Conservation (phyloP, 2,888 invertebrate species). For the Mactromeris polynyma region DNA sequence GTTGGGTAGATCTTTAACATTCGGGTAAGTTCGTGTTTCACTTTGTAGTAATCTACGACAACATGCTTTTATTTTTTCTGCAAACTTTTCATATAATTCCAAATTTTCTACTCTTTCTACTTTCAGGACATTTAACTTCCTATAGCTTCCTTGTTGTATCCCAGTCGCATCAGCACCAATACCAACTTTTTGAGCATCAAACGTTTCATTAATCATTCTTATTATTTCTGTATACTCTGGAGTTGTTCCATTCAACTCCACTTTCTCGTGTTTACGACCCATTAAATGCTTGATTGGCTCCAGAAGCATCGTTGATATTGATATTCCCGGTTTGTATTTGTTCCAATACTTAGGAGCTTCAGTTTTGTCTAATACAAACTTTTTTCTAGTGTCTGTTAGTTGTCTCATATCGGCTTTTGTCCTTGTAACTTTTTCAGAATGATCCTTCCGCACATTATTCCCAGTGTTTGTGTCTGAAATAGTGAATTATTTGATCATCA, state of each 20-base stretch:
- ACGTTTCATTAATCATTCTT: slow-evolving; percentile 68
- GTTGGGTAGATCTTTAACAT: slow-evolving; percentile 21
- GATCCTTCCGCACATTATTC: slow-evolving; percentile 36
- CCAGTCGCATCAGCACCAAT: slow-evolving; percentile 74
- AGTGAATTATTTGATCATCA: not conserved
- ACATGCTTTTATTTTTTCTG: slow-evolving; percentile 47
- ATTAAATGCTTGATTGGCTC: not conserved
- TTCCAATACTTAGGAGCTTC: slow-evolving; percentile 59
- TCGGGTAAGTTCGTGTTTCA: slow-evolving; percentile 4
- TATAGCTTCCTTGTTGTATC: slow-evolving; percentile 49
- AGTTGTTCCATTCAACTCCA: slow-evolving; percentile 20
- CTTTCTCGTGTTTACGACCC: slow-evolving; percentile 40
- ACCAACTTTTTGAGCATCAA: slow-evolving; percentile 65
- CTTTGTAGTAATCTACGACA: slow-evolving; percentile 54
- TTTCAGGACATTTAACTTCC: slow-evolving; percentile 61
- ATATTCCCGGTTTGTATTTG: slow-evolving; percentile 37
- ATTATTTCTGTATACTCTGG: slow-evolving; percentile 63
- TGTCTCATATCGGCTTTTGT: slow-evolving; percentile 26
- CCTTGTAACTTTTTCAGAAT: slow-evolving; percentile 36
- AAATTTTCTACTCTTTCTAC: slow-evolving; percentile 76
- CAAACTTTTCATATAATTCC: slow-evolving; percentile 68
- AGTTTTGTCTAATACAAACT: slow-evolving; percentile 57
- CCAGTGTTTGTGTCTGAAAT: no score
- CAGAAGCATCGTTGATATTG: slow-evolving; percentile 13
- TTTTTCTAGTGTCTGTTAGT: slow-evolving; percentile 56